These are phyloP conservation scores for Macroramphosus scolopax DNA, from an alignment of 2,797 vertebrate species.

Conservation along the genomic window DNA sequence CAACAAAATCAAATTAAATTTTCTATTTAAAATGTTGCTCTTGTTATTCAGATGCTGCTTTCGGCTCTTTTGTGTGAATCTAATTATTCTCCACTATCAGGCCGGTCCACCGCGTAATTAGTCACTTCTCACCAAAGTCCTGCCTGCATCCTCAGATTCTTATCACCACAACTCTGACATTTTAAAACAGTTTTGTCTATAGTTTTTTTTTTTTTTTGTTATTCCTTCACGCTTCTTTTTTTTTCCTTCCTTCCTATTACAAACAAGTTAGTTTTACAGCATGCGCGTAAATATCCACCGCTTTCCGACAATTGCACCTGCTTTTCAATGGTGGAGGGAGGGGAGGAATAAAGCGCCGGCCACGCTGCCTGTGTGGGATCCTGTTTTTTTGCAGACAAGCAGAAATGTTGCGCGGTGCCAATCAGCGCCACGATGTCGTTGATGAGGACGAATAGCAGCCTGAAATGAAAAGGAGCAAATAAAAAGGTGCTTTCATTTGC, in stretches of 20 bases:
- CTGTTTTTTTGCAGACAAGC: constrained; percentile 39
- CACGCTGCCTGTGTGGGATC: no score
- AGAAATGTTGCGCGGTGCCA: constrained; percentile 26
- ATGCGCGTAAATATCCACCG: constrained; percentile 27
- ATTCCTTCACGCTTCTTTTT: constrained; percentile 16
- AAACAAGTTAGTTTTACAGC: constrained; percentile 16
- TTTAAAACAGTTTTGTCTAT: constrained; percentile 62
- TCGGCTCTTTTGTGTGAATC: constrained; percentile 71
- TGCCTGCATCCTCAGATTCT: constrained; percentile 68
- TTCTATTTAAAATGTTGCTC: constrained; percentile 71
- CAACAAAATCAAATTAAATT: constrained; percentile 73
- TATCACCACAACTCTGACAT: constrained; percentile 69
- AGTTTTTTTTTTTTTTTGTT: constrained; percentile 12
- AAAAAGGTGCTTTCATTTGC: constrained; percentile 44
- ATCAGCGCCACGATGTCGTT: constrained; percentile 35
- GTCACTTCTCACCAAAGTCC: constrained; percentile 74
- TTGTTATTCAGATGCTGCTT: constrained; percentile 75
- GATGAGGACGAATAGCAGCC: constrained; percentile 15
- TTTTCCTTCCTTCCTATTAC: constrained; percentile 16
- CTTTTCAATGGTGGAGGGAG: no score
- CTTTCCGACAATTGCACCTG: constrained; percentile 26
- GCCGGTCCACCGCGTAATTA: constrained; percentile 75
- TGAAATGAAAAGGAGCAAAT: constrained; percentile 30
- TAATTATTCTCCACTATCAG: constrained; percentile 78
- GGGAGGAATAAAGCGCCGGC: no score